phyloP scores from a whole-genome alignment of 2,113 vertebrate species.

The Promerops cafer region DNA sequence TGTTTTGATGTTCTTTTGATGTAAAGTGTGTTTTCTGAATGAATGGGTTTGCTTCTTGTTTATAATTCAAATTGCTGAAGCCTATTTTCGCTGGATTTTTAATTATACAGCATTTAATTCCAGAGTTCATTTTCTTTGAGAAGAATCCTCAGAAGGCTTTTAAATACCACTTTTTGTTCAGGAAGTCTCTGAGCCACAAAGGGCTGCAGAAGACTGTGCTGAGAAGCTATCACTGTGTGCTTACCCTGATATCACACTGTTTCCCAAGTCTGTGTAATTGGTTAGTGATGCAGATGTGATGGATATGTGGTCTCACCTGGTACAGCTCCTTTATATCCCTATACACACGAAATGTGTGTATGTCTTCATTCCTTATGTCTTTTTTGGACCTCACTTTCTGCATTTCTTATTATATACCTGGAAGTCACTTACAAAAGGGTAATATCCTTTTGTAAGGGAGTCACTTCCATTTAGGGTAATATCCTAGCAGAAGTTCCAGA shows the following conservation, averaged over 20 bases:
- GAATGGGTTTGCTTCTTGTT: neutral
- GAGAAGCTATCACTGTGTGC: neutral
- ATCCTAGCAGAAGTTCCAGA: neutral
- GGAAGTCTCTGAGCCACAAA: neutral
- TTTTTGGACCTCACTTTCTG: neutral
- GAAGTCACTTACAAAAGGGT: neutral
- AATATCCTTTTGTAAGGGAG: no score
- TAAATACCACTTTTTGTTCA: neutral
- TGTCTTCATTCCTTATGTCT: neutral
- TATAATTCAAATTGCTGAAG: slow-evolving; percentile 10
- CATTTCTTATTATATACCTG: neutral
- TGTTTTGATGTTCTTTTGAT: slow-evolving; percentile 18
- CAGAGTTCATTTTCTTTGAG: slow-evolving; percentile 12
- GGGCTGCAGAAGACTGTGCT: neutral
- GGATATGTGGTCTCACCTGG: neutral
- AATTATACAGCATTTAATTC: neutral
- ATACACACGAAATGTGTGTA: neutral
- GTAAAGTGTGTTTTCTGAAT: slow-evolving; percentile 6
- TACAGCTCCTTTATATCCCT: neutral
- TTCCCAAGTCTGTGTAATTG: neutral
- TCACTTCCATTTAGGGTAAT: neutral
- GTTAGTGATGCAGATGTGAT: neutral
- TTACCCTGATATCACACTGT: neutral
- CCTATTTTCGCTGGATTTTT: neutral
- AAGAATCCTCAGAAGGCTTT: neutral